A percentile compares a stretch with the other conserved stretches of the same genome.
Evolutionary conservation across 1,140 invertebrate genomes (phyloP).

Genomic region (Leptonema lineaticorne): DNA sequence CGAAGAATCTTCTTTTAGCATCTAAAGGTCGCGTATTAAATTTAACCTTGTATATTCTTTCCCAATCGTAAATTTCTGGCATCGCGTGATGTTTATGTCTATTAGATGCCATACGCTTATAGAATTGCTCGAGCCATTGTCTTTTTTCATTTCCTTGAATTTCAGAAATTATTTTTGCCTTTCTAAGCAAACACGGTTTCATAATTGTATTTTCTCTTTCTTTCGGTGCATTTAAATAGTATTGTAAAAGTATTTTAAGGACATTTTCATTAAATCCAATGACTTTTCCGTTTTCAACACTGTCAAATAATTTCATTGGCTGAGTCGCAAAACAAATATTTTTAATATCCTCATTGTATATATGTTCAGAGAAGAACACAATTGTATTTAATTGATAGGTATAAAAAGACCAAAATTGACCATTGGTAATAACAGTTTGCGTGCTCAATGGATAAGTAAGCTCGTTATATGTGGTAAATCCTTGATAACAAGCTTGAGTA

Average conservation of each 20-base stretch:
- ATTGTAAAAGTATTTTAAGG: conserved; percentile 70
- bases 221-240: conserved; percentile 71
- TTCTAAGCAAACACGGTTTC: conserved; percentile 69
- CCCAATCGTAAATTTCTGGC: conserved; percentile 75
- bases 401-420: conserved; percentile 78
- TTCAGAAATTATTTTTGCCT: conserved; percentile 64
- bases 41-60: conserved; percentile 73
- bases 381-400: conserved; percentile 89
- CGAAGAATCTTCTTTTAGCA: conserved; percentile 66
- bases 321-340: conserved; percentile 83
- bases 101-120: conserved; percentile 68
- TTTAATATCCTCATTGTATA: conserved; percentile 64
- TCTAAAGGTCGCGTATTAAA: conserved; percentile 66
- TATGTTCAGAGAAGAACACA: conserved; percentile 61
- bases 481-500: conserved; percentile 80
- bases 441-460: conserved; percentile 84
- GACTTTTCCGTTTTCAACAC: conserved; percentile 69
- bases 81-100: conserved; percentile 59
- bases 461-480: conserved; percentile 85
- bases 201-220: conserved; percentile 64
- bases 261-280: conserved; percentile 80
- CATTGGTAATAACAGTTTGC: conserved; percentile 84
- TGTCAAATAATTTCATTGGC: conserved; percentile 72
- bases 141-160: conserved; percentile 66
- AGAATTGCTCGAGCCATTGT: conserved; percentile 66